phyloP scores from a whole-genome alignment of 1,140 invertebrate genomes.

The Drosophila paulistorum region DNA sequence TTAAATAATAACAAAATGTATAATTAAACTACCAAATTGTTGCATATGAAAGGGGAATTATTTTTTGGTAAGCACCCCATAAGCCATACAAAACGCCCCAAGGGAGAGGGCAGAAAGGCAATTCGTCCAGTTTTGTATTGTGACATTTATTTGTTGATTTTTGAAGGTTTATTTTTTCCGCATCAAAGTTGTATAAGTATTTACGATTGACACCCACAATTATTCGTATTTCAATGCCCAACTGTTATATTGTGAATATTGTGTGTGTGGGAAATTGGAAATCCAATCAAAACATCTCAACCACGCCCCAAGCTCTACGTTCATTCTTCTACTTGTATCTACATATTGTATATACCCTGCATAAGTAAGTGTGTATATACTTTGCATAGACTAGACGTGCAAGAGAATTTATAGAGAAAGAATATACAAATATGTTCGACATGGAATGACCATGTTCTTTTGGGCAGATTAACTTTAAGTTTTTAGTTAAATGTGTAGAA shows the following conservation, averaged over 20 bases:
- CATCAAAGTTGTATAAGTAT: slow-evolving; percentile 9
- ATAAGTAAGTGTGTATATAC: background rate
- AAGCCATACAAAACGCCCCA: background rate
- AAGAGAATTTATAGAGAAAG: no score
- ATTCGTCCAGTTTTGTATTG: background rate
- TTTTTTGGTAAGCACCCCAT: no score
- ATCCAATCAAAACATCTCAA: slow-evolving; percentile 11
- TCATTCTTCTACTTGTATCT: background rate
- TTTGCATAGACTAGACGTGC: no score
- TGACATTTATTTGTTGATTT: slow-evolving; percentile 4
- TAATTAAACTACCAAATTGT: slow-evolving; percentile 14
- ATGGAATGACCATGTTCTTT: no score
- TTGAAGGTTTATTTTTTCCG: background rate
- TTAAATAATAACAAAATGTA: slow-evolving; percentile 10
- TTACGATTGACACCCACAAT: slow-evolving; percentile 12
- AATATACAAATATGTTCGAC: no score
- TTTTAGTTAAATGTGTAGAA: no score
- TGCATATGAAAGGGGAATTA: background rate
- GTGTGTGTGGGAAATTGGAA: background rate
- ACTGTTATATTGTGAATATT: background rate
- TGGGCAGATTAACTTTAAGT: no score
- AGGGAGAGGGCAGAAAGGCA: background rate
- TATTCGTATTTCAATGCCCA: background rate
- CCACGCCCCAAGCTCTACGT: background rate
- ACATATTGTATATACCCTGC: background rate